Evolutionary conservation across 2,113 vertebrate species (phyloP).

Genomic region (Microtus oregoni): DNA sequence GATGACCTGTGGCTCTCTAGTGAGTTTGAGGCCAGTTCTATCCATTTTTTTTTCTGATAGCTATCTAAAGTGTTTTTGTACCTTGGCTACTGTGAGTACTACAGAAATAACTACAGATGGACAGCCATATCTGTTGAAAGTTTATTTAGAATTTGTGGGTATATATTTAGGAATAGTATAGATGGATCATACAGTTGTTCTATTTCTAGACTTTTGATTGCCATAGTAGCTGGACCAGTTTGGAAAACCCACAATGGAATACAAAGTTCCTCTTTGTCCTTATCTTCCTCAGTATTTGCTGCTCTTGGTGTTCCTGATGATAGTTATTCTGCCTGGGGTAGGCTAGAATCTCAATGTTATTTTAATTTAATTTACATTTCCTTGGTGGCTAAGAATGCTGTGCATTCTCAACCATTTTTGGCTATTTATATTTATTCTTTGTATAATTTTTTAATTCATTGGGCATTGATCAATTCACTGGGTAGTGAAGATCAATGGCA

Average conservation of each 20-base stretch:
- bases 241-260: background rate
- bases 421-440: background rate
- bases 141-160: background rate
- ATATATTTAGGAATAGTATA: background rate
- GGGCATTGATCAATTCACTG: background rate
- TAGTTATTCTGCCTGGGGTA: background rate
- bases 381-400: background rate
- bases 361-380: background rate
- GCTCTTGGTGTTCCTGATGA: background rate
- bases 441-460: background rate
- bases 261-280: background rate
- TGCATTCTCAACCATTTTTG: background rate
- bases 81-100: background rate
- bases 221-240: background rate
- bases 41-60: background rate
- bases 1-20: background rate
- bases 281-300: background rate
- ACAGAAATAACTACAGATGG: too few relatives aligned
- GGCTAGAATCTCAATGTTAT: background rate
- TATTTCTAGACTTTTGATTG: background rate
- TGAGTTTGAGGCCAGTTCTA: background rate
- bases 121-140: background rate
- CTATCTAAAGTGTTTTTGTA: background rate
- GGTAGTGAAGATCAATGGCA: background rate
- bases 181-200: background rate